Percentiles rank a stretch among this genome's conserved stretches.
Evolutionary conservation across 2,797 vertebrate genomes (phyloP).

Genomic region (Melanogrammus aeglefinus): DNA sequence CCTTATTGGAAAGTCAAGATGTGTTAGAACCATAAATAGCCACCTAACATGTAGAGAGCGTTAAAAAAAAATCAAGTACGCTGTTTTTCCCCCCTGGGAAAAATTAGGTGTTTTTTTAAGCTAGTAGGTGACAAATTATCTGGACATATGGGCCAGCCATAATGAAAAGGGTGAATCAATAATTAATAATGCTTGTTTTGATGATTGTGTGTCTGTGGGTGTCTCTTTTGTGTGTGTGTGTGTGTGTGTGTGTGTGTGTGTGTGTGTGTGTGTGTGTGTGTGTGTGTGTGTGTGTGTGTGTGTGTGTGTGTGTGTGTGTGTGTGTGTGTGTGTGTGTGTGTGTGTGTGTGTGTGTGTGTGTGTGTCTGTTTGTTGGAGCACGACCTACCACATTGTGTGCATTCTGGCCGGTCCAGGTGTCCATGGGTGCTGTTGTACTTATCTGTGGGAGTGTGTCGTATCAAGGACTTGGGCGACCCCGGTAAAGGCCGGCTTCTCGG

Average conservation of each 20-base stretch:
- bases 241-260: not conserved
- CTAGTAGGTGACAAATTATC: not conserved
- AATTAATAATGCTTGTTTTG: not conserved
- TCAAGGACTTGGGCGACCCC: constrained; percentile 11
- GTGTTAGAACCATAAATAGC: constrained; percentile 50
- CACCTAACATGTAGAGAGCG: not conserved
- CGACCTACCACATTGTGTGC: constrained; percentile 1
- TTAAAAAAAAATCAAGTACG: not conserved
- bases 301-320: constrained; percentile 2
- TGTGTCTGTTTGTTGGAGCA: not conserved
- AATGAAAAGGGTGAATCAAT: constrained; percentile 1
- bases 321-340: constrained; percentile 15
- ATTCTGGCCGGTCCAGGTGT: not conserved
- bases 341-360: constrained; percentile 13
- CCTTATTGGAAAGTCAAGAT: constrained; percentile 52
- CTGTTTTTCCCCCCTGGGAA: not conserved
- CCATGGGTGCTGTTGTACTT: not conserved
- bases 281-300: no score
- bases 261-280: constrained; percentile 8
- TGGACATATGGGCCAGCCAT: not conserved
- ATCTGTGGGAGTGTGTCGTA: not conserved
- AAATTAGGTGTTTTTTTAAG: not conserved
- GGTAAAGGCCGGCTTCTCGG: constrained; percentile 36
- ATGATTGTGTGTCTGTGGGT: constrained; percentile 7
- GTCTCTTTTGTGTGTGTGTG: no score